phyloP scores from a whole-genome alignment of 1,140 invertebrate genomes.

The Pseudomyrmex gracilis region DNA sequence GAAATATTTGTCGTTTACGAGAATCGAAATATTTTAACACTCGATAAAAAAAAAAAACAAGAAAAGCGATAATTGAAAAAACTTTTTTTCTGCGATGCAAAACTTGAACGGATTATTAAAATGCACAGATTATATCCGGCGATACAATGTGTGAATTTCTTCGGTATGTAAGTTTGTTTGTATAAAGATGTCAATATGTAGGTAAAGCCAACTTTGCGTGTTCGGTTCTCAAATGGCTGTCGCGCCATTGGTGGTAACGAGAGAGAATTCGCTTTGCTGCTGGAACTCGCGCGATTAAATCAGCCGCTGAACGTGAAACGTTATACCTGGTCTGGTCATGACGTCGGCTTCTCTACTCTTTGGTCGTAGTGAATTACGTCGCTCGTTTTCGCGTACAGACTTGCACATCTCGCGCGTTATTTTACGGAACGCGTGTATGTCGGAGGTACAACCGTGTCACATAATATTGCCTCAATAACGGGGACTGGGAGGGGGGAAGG shows the following conservation, averaged over 20 bases:
- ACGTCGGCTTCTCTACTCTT: constrained; percentile 42
- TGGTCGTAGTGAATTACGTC: constrained; percentile 40
- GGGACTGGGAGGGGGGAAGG: constrained; percentile 24
- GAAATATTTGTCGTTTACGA: too few species aligned
- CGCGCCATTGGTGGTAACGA: constrained; percentile 5
- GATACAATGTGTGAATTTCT: neutral
- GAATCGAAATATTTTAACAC: too few species aligned
- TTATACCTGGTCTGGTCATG: constrained; percentile 43
- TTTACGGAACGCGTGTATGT: constrained; percentile 56
- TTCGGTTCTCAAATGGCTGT: constrained; percentile 22
- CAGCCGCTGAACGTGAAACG: constrained; percentile 30
- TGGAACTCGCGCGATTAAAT: constrained; percentile 48
- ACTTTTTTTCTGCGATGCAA: neutral
- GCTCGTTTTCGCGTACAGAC: constrained; percentile 53
- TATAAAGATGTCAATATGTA: constrained; percentile 14
- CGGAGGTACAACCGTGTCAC: constrained; percentile 60
- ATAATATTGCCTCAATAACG: constrained; percentile 73
- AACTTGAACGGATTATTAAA: neutral
- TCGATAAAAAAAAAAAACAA: too few species aligned
- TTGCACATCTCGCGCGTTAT: constrained; percentile 59
- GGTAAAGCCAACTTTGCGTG: constrained; percentile 22
- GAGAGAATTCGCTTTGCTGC: constrained; percentile 39
- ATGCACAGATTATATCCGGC: neutral
- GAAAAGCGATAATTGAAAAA: too few species aligned
- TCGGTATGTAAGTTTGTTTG: neutral